These are phyloP conservation scores for Caranx ignobilis DNA, from an alignment of 2,113 vertebrate species.

Conservation along the genomic window DNA sequence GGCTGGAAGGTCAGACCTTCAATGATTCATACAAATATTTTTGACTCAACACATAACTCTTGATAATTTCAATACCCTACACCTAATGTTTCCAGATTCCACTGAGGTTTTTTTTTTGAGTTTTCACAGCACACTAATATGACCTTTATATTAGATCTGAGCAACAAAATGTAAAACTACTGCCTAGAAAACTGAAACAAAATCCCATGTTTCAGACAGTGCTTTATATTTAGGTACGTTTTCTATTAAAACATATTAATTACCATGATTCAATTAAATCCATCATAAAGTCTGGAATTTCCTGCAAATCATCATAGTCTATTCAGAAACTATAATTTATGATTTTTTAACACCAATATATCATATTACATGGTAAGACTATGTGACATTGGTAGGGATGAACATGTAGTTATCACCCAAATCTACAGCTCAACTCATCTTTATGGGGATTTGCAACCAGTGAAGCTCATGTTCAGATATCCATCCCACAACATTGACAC, in stretches of 20 bases:
- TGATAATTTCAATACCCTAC: neutral
- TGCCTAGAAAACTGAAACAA: neutral
- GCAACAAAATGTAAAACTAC: no score
- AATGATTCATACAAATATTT: neutral
- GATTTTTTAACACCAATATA: no score
- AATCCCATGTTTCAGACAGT: neutral
- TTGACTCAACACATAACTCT: no score
- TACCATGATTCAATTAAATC: neutral
- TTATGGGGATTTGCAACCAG: neutral
- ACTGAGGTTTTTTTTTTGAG: no score
- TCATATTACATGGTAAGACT: no score
- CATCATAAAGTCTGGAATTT: neutral
- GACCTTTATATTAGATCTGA: no score
- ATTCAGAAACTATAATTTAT: no score
- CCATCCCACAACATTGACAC: neutral
- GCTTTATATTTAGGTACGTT: neutral
- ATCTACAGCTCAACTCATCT: neutral
- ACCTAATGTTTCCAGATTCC: no score
- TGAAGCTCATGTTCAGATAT: neutral
- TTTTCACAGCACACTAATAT: no score
- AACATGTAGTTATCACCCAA: neutral
- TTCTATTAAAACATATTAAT: neutral
- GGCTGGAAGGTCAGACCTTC: neutral
- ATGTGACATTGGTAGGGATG: neutral
- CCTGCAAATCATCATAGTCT: neutral